Percentiles rank a stretch among this genome's conserved stretches.
These are phyloP conservation scores for Xiphophorus maculatus DNA, from an alignment of 2,113 vertebrate species.

Conservation along the genomic window DNA sequence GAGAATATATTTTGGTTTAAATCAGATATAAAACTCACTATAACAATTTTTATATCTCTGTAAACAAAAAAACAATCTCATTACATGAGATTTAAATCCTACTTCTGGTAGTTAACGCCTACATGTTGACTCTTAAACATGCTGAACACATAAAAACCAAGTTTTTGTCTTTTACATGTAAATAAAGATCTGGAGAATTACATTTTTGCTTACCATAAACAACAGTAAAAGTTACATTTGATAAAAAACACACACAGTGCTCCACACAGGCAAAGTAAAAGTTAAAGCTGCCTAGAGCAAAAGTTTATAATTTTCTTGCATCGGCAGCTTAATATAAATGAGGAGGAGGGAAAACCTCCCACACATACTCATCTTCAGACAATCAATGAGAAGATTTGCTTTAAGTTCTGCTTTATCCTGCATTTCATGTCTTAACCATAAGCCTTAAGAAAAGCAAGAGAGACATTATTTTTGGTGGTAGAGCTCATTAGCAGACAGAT, in stretches of 20 bases:
- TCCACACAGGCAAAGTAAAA: neutral
- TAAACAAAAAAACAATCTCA: no score
- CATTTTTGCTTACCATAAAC: no score
- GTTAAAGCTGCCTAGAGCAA: neutral
- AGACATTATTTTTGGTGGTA: neutral
- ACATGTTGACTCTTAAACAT: neutral
- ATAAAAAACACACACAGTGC: no score
- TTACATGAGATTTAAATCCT: no score
- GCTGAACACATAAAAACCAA: neutral
- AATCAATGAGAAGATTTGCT: neutral
- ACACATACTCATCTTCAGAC: neutral
- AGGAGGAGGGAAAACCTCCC: neutral
- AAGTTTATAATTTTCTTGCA: neutral
- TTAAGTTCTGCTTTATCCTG: constrained; percentile 1
- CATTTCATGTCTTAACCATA: constrained; percentile 13
- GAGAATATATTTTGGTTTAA: no score
- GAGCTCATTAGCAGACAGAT: neutral
- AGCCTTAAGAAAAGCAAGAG: neutral
- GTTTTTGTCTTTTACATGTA: no score
- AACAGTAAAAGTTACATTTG: no score
- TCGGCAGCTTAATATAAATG: neutral
- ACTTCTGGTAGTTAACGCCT: no score
- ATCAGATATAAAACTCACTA: no score
- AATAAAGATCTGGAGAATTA: no score
- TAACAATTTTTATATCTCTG: no score